These are phyloP conservation scores for Solen grandis DNA, from an alignment of 1,140 invertebrate genomes.

Conservation along the genomic window DNA sequence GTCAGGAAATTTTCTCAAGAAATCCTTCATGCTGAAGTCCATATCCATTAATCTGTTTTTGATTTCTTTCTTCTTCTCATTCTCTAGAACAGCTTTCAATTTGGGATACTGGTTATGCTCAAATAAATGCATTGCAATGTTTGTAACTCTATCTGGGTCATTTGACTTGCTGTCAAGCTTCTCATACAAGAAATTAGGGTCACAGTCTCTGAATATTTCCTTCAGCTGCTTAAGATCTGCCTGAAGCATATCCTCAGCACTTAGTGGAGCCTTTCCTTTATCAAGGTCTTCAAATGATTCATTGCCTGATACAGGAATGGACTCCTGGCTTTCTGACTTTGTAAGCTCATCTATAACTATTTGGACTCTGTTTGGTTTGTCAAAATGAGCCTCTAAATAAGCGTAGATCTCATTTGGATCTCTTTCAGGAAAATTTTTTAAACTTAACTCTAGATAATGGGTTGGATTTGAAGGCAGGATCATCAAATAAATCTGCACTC, in stretches of 20 bases:
- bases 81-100: constrained; percentile 79
- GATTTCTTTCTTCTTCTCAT: constrained; percentile 67
- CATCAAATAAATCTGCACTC: constrained; percentile 56
- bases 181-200: constrained; percentile 82
- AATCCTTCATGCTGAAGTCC: constrained; percentile 82
- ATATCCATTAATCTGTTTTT: constrained; percentile 64
- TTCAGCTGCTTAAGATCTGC: constrained; percentile 77
- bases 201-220: constrained; percentile 81
- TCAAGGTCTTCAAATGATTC: constrained; percentile 28
- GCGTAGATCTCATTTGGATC: constrained; percentile 78
- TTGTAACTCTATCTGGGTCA: constrained; percentile 64
- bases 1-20: constrained; percentile 83
- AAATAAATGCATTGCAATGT: constrained; percentile 73
- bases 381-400: constrained; percentile 74
- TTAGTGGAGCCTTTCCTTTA: constrained; percentile 28
- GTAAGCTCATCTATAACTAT: constrained; percentile 75
- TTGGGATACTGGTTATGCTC: constrained; percentile 83
- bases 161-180: constrained; percentile 60
- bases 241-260: constrained; percentile 79
- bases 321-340: constrained; percentile 55
- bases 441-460: constrained; percentile 72
- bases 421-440: constrained; percentile 73
- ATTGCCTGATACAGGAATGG: constrained; percentile 32
- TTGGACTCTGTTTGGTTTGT: constrained; percentile 72
- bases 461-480: constrained; percentile 67